Conservation (phyloP, 2,888 invertebrate genomes). For the Odontomyia ornata region DNA sequence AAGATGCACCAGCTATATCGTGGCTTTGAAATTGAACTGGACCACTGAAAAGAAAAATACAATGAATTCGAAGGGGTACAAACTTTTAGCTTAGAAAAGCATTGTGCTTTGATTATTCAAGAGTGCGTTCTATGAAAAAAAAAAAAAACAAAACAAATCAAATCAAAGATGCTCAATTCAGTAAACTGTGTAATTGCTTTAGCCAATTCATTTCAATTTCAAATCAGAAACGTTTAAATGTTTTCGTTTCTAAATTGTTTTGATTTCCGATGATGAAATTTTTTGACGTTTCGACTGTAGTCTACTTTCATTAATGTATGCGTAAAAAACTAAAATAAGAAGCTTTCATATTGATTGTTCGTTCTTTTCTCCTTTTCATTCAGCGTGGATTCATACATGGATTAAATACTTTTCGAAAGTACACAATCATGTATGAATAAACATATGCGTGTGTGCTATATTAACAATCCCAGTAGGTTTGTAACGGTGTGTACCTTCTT, state of each 20-base stretch:
- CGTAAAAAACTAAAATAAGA: no score
- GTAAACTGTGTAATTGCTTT: neutral
- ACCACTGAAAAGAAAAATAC: constrained; percentile 5
- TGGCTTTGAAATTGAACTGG: constrained; percentile 42
- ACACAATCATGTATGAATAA: constrained; percentile 1
- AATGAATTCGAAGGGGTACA: no score
- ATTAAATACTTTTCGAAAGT: constrained; percentile 20
- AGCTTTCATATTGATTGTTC: no score
- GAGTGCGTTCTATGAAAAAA: no score
- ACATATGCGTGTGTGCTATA: constrained; percentile 37
- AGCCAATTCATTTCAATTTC: constrained; percentile 31
- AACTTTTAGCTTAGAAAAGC: neutral
- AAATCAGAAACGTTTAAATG: constrained; percentile 26
- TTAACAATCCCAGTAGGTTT: constrained; percentile 36
- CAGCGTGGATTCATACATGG: constrained; percentile 21
- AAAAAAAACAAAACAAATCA: neutral
- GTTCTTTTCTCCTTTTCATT: constrained; percentile 35
- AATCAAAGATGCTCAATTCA: constrained; percentile 23
- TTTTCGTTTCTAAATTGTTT: neutral
- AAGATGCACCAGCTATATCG: constrained; percentile 52
- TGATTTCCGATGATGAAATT: neutral
- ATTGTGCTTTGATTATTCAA: neutral
- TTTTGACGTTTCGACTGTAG: no score
- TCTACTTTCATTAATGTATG: no score
- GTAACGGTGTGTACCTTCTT: constrained; percentile 4